Base-by-base conservation (phyloP, 35 echinoderm and acorn worm species). In the Chiridota heheva region DNA sequence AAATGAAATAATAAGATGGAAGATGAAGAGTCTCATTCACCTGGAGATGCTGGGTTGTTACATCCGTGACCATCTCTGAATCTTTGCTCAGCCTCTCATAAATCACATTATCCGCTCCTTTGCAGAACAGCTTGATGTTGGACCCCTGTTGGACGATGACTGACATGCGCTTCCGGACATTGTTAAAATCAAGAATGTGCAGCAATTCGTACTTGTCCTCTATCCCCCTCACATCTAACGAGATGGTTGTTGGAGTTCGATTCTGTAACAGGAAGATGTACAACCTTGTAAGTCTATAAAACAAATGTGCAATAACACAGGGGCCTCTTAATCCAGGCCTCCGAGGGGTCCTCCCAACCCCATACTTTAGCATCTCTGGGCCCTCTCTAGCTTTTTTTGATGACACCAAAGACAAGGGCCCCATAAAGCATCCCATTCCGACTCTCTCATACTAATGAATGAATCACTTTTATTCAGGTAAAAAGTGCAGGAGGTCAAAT, bases 131-230 rank as follows among this genome's bases (percentile, higher is more conserved):
- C 43, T 80, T 82, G 81, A 98, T 98, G 49, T 84, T 84, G 39
- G 59, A 67, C 8, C 85, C 85, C 68, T 91, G 89, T 64, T 73
- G 74, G 42, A 98, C 80, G 18, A 98, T 81, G 32, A 98, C 95
- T 0, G 95, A 98, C 95, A 98, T 98, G 13, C 95, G 83, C 57
- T 98, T 98, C 4, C 89, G 72, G 6, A 98, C 95, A 47, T 98
- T 98, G 76, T 98, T 98, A 69, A 98, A 98, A 37, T 98, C 95
- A 17, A 98, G 77, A 58, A 98, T 98, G 73, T 91, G 84, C 2
- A 98, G 89, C 34, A 98, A 76, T 26, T 98, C 95, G 25, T 91
- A 98, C 7, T 72, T 67, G 29, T 98, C 95, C 29, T 88, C 95
- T n/a, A 56, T 24, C 12, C 89, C 85, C 27, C 89, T 80, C 10